These are phyloP conservation scores for Temnothorax nylanderi DNA, from an alignment of 1,140 invertebrate species.

Conservation along the genomic window DNA sequence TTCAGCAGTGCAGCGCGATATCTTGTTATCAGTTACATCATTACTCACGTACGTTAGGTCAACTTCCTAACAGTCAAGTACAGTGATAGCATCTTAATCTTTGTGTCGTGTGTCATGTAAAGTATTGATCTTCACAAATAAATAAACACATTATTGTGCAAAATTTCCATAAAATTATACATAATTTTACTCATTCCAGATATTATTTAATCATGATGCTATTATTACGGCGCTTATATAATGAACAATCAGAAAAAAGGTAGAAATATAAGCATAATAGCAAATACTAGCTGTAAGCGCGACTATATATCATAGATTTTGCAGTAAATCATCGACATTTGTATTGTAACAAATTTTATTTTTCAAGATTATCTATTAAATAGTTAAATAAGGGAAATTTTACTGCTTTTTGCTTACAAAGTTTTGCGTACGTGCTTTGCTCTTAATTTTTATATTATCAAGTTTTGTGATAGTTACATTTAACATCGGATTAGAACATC, in stretches of 20 bases:
- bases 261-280: neutral
- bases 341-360: neutral
- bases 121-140: neutral
- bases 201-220: neutral
- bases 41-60: slow-evolving; percentile 10
- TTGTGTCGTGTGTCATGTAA: neutral
- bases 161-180: neutral
- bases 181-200: neutral
- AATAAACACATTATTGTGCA: slow-evolving; percentile 20
- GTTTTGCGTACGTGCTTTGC: neutral
- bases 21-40: slow-evolving; percentile 64
- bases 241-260: slow-evolving; percentile 2
- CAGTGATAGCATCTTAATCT: neutral
- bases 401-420: neutral
- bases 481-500: too few relatives aligned
- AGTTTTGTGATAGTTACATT: neutral
- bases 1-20: neutral
- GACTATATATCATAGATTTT: neutral
- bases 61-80: neutral
- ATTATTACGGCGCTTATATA: neutral
- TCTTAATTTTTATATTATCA: neutral
- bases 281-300: neutral
- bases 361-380: neutral
- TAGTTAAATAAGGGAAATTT: neutral
- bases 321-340: neutral